Evolutionary conservation across 2,888 invertebrate species (phyloP), one percentile per base, ranked within the genome.

Genomic region (Arge pagana): DNA sequence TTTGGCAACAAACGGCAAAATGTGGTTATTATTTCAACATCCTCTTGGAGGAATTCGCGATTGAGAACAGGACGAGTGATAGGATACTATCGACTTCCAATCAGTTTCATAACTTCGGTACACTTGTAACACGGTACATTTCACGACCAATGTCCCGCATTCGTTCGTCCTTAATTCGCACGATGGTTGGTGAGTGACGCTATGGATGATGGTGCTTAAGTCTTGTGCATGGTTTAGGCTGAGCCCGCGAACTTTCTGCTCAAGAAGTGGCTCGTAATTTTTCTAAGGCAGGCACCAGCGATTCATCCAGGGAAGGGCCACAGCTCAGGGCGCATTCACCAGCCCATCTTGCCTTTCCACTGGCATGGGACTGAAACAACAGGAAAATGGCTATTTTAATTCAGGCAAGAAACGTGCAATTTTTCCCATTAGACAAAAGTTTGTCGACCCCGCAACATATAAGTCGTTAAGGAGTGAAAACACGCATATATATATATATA

Each of bases 291-390:
- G 73, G 69, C 30, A 76, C 68, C 50, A 75, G 53, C 13, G 73
- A 71, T 53, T 77, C 77, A 4, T 77, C 77, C 13, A 73, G 63
- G 68, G 80, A 68, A 62, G 81, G 72, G 63, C 80, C 67, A 70
- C 77, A 73, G 43, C 66, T 71, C 54, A 76, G 62, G 7, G 73
- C 77, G 69, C 88, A 88, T 57, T 84, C 83, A 39, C 88, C 88
- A 66, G 82, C 79, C 88, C 88, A 88, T 63, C 84, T 83, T 56
- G 88, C 88, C 74, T 86, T 86, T 56, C 84, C 82, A 67, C 83
- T 83, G 48, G 86, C 83, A 72, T 88, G 88, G 39, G 87, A 86
- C 87, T 88, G 78, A 51, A 82, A 80, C n/a, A n/a, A n/a, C n/a
- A n/a, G n/a, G n/a, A n/a, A n/a, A n/a, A n/a, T n/a, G n/a, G n/a